Evolutionary conservation across 2,888 invertebrate species (phyloP), one percentile per base, ranked within the genome.

Genomic region (Acleris emargana): DNA sequence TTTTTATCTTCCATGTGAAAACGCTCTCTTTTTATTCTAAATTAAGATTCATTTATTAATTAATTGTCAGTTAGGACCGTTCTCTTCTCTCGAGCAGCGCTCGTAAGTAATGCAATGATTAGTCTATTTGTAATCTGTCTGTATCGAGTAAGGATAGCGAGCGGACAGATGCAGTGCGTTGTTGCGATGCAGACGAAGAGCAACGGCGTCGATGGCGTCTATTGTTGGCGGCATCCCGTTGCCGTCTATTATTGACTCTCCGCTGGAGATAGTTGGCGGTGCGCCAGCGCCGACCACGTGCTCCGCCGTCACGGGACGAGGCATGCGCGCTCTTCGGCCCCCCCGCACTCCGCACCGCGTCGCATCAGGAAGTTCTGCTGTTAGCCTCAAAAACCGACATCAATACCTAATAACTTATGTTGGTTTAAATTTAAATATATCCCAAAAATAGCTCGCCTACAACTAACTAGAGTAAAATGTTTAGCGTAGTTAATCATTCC

Each of bases 191-290:
- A 32, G 75, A 68, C 73, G 71, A 64, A 64, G 66, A 71, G 71
- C 71, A 73, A 67, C 75, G 74, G 72, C 75, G 77, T 74, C 76
- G 80, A 81, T 75, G 80, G 88, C 89, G 89, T 89, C 92, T 92
- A 92, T 92, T 92, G 91, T 92, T 92, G 90, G 92, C 91, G 88
- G 91, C 89, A 89, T 88, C 90, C 83, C 89, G 89, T 87, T 85
- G 86, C 86, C 86, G 80, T 89, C 92, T 92, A 92, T 92, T 91
- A 92, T 92, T 92, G 92, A 92, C 91, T 91, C 92, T 82, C 82
- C 82, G 89, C 90, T 92, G 91, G 92, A 92, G 91, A 91, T 90
- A 82, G 86, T 89, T 92, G 92, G 92, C 91, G 71, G 32, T 75
- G 82, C 82, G 91, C 92, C 92, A 92, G 86, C 81, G 79, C 79